Evolutionary conservation across 2,113 vertebrate genomes (phyloP), one percentile per base, ranked within the genome.

Genomic region (Cricetomys ansorgei): DNA sequence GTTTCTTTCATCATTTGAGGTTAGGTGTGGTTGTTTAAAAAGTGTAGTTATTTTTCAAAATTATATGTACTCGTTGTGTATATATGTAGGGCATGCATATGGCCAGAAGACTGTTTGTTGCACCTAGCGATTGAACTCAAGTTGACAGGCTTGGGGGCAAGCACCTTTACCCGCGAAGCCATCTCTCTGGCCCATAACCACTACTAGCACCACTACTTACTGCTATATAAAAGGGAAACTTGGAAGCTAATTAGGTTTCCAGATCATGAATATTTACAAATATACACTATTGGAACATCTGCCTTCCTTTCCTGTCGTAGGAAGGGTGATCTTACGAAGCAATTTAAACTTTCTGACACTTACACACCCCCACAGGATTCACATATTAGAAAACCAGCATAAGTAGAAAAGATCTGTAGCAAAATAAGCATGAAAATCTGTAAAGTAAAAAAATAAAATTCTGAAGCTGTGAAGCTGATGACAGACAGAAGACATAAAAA

Each of bases 291-390:
- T 72, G 89, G 79, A 91, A 96, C 91, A 93, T 92, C 19, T 93
- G 80, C 95, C 92, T 94, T 92, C 21, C 19, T 94, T 96, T 57
- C 27, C 57, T 92, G 69, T 40, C 19, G 62, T 13, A 94, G 25
- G 43, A 92, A 96, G 94, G 29, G 45, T 79, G 73, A 92, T 40
- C 87, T 92, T 88, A 90, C 48, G 8, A 94, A 87, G 34, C 80
- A 94, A 91, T 62, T 85, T 88, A 88, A 75, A 67, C 64, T 72
- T 97, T 89, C 84, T 12, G 94, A 79, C 79, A 95, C 12, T 55
- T 81, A 97, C 84, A 76, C 55, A 94, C 19, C 11, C 3, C 50
- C n/a, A 50, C 31, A 73, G 88, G 40, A 88, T 25, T 84, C 29
- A 96, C 29, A 88, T 19, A 3, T 84, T 75, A 93, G 17, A 96